A percentile compares a stretch with the other conserved stretches of the same genome.
phyloP scores from a whole-genome alignment of 2,113 vertebrate genomes.

The Cryptomyrus ogoouensis region DNA sequence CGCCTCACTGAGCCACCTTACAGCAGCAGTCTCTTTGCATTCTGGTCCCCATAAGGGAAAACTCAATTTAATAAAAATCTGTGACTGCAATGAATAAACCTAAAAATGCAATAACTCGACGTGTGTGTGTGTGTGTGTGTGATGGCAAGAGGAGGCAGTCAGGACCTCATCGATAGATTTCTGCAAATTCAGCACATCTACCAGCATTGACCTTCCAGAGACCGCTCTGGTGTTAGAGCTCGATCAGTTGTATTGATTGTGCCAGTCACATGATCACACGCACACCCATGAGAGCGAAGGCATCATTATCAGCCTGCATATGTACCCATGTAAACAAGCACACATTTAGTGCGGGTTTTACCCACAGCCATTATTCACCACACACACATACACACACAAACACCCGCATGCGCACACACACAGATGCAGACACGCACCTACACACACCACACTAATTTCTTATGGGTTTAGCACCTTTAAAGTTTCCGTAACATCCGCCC shows the following conservation, averaged over 20 bases:
- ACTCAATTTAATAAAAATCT: too few species aligned
- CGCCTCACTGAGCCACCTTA: not conserved
- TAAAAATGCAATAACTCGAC: too few species aligned
- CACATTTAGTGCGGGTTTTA: not conserved
- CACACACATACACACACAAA: not conserved
- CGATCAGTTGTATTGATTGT: too few species aligned
- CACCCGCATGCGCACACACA: too few species aligned
- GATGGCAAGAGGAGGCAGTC: not conserved
- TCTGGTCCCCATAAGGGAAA: not conserved
- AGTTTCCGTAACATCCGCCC: not conserved
- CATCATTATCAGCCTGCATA: not conserved
- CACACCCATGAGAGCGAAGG: conserved; percentile 16
- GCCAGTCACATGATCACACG: conserved; percentile 25
- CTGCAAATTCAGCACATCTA: not conserved
- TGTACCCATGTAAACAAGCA: not conserved
- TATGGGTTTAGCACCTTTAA: not conserved
- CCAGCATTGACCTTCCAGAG: conserved; percentile 1
- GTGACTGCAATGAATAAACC: too few species aligned
- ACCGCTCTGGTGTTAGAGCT: not conserved
- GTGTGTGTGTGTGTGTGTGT: not conserved
- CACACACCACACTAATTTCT: not conserved
- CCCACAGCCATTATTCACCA: not conserved
- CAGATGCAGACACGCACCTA: too few species aligned
- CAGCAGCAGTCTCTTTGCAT: not conserved
- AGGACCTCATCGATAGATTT: not conserved